Evolutionary conservation across 2,797 vertebrate species (phyloP), one percentile per base, ranked within the genome.

Genomic region (Steatocranus sp.): DNA sequence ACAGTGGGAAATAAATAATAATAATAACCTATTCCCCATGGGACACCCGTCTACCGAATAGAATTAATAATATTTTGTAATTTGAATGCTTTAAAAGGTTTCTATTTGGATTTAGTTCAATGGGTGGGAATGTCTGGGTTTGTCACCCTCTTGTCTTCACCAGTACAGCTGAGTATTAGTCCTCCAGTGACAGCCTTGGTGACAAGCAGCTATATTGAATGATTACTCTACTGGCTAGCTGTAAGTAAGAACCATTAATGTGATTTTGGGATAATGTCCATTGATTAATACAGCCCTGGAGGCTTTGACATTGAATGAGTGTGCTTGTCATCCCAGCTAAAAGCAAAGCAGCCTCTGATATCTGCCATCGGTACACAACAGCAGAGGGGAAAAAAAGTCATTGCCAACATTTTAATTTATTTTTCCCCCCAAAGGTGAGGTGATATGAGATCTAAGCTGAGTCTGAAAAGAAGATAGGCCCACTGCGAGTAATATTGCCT

Each of bases 181-280:
- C 81, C 82, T 85, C 66, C 46, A 20, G 50, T 38, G 73, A 83
- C 87, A 78, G 76, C 75, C 43, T 36, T 10, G 81, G 86, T 86
- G 86, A 89, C 87, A 80, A 85, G 85, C 86, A 73, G 78, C 86
- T 46, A 36, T 79, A 87, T 58, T 90, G 86, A 94, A 89, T 92
- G 84, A 93, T 94, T 88, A 86, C 83, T 81, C 74, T 32, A 61
- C 75, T 80, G 83, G 82, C 80, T 38, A 83, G 86, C 89, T 87
- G 87, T 79, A 87, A 85, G 86, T 89, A 88, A 88, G 85, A 84
- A 75, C 76, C 89, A 91, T 94, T 94, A 92, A 92, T 93, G 91
- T 87, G 91, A 92, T 93, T 93, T 91, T 17, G 87, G 84, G 88
- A 90, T 94, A 93, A 94, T 93, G 88, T 51, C 76, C 82, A 90